phyloP scores from a whole-genome alignment of 2,797 vertebrate genomes.

The Bothrops alternatus region DNA sequence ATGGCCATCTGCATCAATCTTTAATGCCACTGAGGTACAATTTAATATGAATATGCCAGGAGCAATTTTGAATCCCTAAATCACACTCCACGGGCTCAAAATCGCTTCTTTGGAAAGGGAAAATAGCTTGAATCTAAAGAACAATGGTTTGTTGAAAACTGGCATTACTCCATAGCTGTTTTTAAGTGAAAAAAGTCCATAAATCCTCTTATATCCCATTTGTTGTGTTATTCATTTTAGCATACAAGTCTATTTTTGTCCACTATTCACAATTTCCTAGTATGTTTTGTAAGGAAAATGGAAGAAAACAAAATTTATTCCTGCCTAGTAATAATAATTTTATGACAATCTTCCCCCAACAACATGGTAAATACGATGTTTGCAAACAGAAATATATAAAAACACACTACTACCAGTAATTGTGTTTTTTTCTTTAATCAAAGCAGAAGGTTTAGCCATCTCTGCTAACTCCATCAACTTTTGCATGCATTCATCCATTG shows the following conservation, averaged over 20 bases:
- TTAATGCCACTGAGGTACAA: neutral
- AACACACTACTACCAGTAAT: neutral
- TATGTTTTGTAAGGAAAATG: neutral
- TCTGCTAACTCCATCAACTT: no score
- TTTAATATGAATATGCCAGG: neutral
- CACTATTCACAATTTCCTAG: neutral
- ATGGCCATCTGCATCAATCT: neutral
- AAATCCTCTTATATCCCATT: neutral
- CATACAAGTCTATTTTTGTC: neutral
- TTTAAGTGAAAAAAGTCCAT: neutral
- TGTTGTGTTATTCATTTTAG: neutral
- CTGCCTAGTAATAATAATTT: neutral
- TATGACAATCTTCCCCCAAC: neutral
- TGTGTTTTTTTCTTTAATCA: no score
- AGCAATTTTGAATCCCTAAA: neutral
- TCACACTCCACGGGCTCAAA: neutral
- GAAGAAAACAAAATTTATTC: neutral
- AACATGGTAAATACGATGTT: neutral
- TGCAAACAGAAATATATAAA: neutral
- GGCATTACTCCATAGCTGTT: neutral
- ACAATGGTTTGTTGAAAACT: neutral
- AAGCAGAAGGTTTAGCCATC: no score
- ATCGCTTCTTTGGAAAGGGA: neutral
- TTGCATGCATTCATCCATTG: no score
- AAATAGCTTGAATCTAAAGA: neutral